Evolutionary conservation across 1,140 invertebrate genomes (phyloP).

Genomic region (Papilio polyxenes): DNA sequence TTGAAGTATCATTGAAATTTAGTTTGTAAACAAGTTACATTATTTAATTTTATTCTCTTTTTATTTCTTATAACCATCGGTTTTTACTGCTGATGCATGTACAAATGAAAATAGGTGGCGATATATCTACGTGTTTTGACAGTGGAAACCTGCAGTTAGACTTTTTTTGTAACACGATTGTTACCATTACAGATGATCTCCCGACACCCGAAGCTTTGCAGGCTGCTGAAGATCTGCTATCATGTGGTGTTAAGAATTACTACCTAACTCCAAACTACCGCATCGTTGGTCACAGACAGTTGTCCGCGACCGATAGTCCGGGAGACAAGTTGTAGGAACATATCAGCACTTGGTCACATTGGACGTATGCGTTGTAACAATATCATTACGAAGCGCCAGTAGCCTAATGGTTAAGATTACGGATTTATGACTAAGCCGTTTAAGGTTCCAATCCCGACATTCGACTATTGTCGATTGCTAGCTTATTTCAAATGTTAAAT

Average conservation of each 20-base stretch:
- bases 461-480: no score
- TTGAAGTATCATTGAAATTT: no score
- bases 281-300: slow-evolving; percentile 83
- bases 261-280: slow-evolving; percentile 81
- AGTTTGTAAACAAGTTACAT: no score
- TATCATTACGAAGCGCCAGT: neutral
- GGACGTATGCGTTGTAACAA: slow-evolving; percentile 44
- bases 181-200: slow-evolving; percentile 78
- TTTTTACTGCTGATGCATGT: no score
- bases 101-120: no score
- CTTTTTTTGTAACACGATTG: neutral
- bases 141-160: neutral
- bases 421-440: no score
- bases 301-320: slow-evolving; percentile 82
- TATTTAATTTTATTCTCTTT: no score
- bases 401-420: no score
- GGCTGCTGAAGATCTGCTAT: slow-evolving; percentile 82
- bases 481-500: no score
- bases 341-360: slow-evolving; percentile 82
- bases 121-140: no score
- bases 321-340: slow-evolving; percentile 81
- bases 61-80: no score
- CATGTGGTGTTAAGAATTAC: slow-evolving; percentile 81
- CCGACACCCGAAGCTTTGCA: slow-evolving; percentile 81
- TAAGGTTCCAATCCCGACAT: neutral